phyloP scores from a whole-genome alignment of 2,888 invertebrate species.

The Agelastica alni region DNA sequence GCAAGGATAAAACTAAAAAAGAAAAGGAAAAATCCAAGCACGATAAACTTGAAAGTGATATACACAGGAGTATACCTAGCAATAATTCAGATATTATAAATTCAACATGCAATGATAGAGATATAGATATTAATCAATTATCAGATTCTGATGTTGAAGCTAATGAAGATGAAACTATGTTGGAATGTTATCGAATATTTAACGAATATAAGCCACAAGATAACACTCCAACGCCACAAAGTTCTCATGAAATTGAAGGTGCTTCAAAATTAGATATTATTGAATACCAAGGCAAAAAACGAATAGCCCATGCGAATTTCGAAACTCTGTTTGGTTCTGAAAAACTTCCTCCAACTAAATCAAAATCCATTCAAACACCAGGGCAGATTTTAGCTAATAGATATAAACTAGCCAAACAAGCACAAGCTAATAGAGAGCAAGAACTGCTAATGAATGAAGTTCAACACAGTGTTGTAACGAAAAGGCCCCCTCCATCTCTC shows the following conservation, averaged over 20 bases:
- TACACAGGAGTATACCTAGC: not conserved
- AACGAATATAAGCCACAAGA: constrained; percentile 70
- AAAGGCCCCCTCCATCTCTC: constrained; percentile 39
- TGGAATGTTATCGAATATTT: constrained; percentile 83
- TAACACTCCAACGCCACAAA: constrained; percentile 22
- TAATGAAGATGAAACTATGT: constrained; percentile 64
- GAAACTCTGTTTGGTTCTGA: constrained; percentile 45
- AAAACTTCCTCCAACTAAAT: constrained; percentile 41
- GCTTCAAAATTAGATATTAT: too few relatives aligned
- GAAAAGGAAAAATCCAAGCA: constrained; percentile 19
- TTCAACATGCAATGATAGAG: too few relatives aligned
- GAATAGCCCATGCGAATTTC: constrained; percentile 73
- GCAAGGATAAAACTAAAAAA: constrained; percentile 34
- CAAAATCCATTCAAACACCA: constrained; percentile 61
- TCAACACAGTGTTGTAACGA: constrained; percentile 38
- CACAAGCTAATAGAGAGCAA: constrained; percentile 50
- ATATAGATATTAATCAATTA: not conserved
- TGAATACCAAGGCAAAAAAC: constrained; percentile 59
- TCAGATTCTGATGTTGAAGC: constrained; percentile 57
- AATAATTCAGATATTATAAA: not conserved
- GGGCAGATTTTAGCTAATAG: constrained; percentile 60
- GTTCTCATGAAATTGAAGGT: constrained; percentile 13
- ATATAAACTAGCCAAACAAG: constrained; percentile 54
- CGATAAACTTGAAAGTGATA: not conserved
- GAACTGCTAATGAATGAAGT: constrained; percentile 53